These are phyloP conservation scores for Acanthopleura granulata DNA, from an alignment of 2,888 invertebrate species.

Conservation along the genomic window DNA sequence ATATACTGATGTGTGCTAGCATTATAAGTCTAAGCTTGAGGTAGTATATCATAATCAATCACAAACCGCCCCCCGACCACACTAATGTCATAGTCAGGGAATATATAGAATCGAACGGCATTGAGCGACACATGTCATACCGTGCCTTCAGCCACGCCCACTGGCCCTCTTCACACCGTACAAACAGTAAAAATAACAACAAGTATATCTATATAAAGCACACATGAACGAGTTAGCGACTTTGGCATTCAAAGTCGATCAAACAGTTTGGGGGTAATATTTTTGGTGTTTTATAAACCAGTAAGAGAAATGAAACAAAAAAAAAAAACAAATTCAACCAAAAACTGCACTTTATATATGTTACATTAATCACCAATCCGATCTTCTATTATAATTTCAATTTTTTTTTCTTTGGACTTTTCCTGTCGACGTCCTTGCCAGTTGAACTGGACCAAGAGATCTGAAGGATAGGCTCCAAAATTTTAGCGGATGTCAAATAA, in stretches of 20 bases:
- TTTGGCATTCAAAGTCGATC: neutral
- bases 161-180: too few relatives aligned
- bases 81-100: too few relatives aligned
- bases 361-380: too few relatives aligned
- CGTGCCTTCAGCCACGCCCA: neutral
- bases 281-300: neutral
- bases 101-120: neutral
- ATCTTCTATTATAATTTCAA: too few relatives aligned
- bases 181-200: too few relatives aligned
- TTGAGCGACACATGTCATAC: conserved; percentile 1
- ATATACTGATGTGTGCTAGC: neutral
- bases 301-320: neutral
- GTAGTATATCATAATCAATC: neutral
- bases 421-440: neutral
- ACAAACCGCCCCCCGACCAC: neutral
- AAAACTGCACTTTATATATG: neutral
- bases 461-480: too few relatives aligned
- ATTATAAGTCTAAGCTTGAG: neutral
- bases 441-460: neutral
- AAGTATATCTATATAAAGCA: neutral
- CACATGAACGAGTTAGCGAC: neutral
- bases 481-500: too few relatives aligned
- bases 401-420: too few relatives aligned
- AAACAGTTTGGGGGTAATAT: neutral
- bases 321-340: neutral